These are phyloP conservation scores for Hofmannophila pseudospretella DNA, from an alignment of 2,888 invertebrate genomes.

Conservation along the genomic window DNA sequence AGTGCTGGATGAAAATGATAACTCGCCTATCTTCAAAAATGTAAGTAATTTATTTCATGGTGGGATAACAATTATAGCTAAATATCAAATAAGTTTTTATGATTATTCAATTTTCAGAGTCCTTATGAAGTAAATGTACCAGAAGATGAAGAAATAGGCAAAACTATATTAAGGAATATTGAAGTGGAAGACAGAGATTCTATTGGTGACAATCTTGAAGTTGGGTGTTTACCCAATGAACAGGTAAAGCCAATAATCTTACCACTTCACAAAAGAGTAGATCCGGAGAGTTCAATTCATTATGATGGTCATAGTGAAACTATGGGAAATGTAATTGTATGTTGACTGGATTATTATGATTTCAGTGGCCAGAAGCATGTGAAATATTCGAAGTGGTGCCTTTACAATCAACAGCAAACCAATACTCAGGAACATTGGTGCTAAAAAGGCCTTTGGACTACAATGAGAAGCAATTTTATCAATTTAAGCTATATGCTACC, in stretches of 20 bases:
- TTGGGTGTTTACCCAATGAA: conserved; percentile 77
- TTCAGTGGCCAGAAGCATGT: conserved; percentile 85
- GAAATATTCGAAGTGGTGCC: conserved; percentile 82
- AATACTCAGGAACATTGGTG: conserved; percentile 85
- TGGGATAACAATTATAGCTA: neutral
- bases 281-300: too few species aligned
- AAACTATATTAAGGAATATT: conserved; percentile 84
- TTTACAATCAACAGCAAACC: conserved; percentile 80
- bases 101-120: conserved; percentile 81
- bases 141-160: conserved; percentile 86
- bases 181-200: conserved; percentile 88
- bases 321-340: too few species aligned
- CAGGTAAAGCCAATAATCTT: conserved; percentile 59
- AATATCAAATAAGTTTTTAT: neutral
- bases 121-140: conserved; percentile 88
- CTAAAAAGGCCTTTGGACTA: conserved; percentile 85
- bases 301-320: too few species aligned
- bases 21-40: conserved; percentile 87
- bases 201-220: conserved; percentile 88
- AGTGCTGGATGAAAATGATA: conserved; percentile 92
- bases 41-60: conserved; percentile 79
- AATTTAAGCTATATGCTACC: conserved; percentile 85
- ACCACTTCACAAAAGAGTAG: too few species aligned
- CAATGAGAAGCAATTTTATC: conserved; percentile 86
- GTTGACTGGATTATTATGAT: too few species aligned